phyloP scores from a whole-genome alignment of 2,888 invertebrate species.

The Lymantria monacha region DNA sequence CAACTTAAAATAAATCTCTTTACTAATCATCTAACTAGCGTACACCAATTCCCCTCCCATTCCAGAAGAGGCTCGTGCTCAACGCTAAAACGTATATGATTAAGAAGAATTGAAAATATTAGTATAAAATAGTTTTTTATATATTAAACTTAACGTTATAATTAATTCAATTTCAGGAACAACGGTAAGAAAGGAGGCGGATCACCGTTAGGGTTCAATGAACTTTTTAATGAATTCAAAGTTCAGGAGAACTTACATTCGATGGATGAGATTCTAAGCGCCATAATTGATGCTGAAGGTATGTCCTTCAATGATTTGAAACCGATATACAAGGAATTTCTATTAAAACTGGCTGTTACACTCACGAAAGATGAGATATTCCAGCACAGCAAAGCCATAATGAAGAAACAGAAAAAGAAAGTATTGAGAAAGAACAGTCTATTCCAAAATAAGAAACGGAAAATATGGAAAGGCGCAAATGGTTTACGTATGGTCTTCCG shows the following conservation, averaged over 20 bases:
- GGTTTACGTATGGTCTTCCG: slow-evolving; percentile 85
- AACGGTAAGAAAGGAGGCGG: slow-evolving; percentile 86
- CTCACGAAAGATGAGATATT: slow-evolving; percentile 96
- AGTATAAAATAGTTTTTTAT: no score
- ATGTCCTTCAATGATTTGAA: slow-evolving; percentile 97
- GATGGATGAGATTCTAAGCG: slow-evolving; percentile 92
- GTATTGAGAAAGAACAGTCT: slow-evolving; percentile 81
- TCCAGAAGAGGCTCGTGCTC: no score
- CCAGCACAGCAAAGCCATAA: slow-evolving; percentile 93
- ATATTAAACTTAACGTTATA: not conserved
- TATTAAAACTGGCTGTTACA: slow-evolving; percentile 92
- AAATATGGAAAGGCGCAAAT: slow-evolving; percentile 83
- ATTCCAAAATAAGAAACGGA: slow-evolving; percentile 81
- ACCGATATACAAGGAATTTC: slow-evolving; percentile 94
- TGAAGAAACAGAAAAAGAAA: slow-evolving; percentile 91
- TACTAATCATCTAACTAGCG: no score
- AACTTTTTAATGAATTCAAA: slow-evolving; percentile 93
- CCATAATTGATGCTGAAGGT: slow-evolving; percentile 94
- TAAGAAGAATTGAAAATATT: no score
- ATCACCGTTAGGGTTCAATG: slow-evolving; percentile 92
- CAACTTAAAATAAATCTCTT: no score
- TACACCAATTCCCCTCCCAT: no score
- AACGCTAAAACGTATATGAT: no score
- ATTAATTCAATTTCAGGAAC: slow-evolving; percentile 58
- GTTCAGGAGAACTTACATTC: slow-evolving; percentile 94